Evolutionary conservation across 2,113 vertebrate genomes (phyloP).

Genomic region (Anhinga anhinga): DNA sequence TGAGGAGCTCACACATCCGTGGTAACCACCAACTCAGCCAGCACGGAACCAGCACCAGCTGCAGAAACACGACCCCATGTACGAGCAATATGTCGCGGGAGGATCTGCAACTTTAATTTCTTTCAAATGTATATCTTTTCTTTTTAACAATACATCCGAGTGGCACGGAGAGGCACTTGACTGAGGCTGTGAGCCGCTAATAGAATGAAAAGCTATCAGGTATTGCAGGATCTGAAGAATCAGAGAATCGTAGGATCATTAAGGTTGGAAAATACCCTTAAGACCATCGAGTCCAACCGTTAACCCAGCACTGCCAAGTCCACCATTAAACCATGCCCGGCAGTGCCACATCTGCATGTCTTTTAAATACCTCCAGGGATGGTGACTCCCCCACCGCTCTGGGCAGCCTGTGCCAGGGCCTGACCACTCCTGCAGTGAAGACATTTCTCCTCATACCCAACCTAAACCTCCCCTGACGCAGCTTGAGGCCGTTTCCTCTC

Average conservation of each 20-base stretch:
- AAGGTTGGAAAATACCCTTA: not conserved
- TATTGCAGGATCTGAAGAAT: not conserved
- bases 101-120: not conserved
- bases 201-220: not conserved
- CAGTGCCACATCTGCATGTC: rapidly evolving
- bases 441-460: not conserved
- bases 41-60: not conserved
- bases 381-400: not conserved
- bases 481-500: too few relatives aligned
- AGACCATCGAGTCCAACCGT: not conserved
- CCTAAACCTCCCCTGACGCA: not conserved
- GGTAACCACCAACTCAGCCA: not conserved
- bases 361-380: not conserved
- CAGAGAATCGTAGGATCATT: not conserved
- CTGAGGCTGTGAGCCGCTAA: not conserved
- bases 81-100: not conserved
- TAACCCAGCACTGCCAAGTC: rapidly evolving
- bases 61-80: not conserved
- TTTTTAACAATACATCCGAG: not conserved
- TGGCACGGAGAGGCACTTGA: not conserved
- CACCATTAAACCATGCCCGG: not conserved
- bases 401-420: not conserved
- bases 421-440: rapidly evolving
- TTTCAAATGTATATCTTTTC: not conserved
- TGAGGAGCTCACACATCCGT: not conserved